These are phyloP conservation scores for Eustalomyia histrio DNA, from an alignment of 2,888 invertebrate species.

Conservation along the genomic window DNA sequence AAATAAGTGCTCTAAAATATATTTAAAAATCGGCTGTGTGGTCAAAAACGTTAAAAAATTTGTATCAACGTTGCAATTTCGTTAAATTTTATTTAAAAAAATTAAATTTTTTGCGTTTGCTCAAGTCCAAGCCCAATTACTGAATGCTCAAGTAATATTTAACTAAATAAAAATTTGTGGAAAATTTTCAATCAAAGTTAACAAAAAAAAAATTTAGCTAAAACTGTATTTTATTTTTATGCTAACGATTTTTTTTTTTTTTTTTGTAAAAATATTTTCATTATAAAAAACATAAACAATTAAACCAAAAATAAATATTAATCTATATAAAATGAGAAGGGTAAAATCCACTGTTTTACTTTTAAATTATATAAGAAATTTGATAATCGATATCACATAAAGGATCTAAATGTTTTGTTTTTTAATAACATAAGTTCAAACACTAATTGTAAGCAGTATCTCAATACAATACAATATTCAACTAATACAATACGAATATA, in stretches of 20 bases:
- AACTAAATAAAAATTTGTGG: too few relatives aligned
- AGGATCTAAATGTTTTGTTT: slow-evolving; percentile 44
- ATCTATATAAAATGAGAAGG: slow-evolving; percentile 74
- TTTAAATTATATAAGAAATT: slow-evolving; percentile 67
- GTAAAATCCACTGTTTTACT: slow-evolving; percentile 80
- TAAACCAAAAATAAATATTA: slow-evolving; percentile 28
- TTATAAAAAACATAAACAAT: slow-evolving; percentile 17
- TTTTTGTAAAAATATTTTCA: neutral
- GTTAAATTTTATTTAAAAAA: too few relatives aligned
- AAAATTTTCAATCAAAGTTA: too few relatives aligned
- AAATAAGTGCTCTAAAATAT: too few relatives aligned
- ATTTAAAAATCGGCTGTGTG: too few relatives aligned
- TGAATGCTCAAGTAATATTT: too few relatives aligned
- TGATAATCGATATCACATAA: slow-evolving; percentile 18
- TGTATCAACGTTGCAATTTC: too few relatives aligned
- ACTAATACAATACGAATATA: slow-evolving; percentile 29
- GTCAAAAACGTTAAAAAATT: too few relatives aligned
- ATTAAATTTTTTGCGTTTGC: too few relatives aligned
- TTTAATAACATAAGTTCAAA: slow-evolving; percentile 43
- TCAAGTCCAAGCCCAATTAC: too few relatives aligned
- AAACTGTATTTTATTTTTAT: slow-evolving; percentile 36
- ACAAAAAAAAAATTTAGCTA: too few relatives aligned
- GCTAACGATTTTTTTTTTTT: neutral
- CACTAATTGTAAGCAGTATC: slow-evolving; percentile 21
- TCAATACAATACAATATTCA: slow-evolving; percentile 12